These are phyloP conservation scores for Chloroclystis v-ata DNA, from an alignment of 2,888 invertebrate genomes.

Conservation along the genomic window DNA sequence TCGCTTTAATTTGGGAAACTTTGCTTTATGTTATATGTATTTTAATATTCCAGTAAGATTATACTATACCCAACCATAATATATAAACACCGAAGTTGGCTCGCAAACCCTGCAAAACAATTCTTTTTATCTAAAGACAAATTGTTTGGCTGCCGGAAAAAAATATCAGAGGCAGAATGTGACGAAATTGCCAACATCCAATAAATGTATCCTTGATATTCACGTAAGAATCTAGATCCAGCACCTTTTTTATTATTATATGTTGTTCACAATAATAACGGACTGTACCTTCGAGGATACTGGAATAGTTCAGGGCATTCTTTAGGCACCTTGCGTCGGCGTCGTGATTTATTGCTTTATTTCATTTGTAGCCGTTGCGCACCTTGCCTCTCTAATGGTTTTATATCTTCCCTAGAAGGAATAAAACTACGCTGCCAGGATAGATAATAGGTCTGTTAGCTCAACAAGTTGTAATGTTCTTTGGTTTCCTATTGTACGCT, in stretches of 20 bases:
- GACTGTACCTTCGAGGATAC: slow-evolving; percentile 37
- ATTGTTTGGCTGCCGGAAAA: slow-evolving; percentile 20
- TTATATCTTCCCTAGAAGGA: slow-evolving; percentile 28
- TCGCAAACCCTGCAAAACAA: slow-evolving; percentile 7
- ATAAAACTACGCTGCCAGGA: neutral
- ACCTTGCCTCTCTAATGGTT: slow-evolving; percentile 28
- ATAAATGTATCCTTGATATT: slow-evolving; percentile 29
- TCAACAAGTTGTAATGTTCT: neutral
- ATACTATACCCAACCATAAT: neutral
- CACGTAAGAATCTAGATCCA: slow-evolving; percentile 34
- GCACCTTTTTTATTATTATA: slow-evolving; percentile 38
- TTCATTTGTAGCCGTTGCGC: slow-evolving; percentile 41
- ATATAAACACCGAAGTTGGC: neutral
- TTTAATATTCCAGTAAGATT: no score
- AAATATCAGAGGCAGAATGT: slow-evolving; percentile 14
- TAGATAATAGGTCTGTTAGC: neutral
- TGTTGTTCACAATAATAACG: slow-evolving; percentile 32
- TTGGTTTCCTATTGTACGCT: neutral
- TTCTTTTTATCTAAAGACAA: slow-evolving; percentile 11
- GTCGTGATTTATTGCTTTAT: slow-evolving; percentile 41
- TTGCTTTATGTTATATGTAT: no score
- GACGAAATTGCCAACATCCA: slow-evolving; percentile 25
- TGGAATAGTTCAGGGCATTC: slow-evolving; percentile 31
- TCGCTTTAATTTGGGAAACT: no score
- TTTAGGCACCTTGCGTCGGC: slow-evolving; percentile 21